phyloP scores from a whole-genome alignment of 2,113 vertebrate genomes.

The Todiramphus saurophagus region DNA sequence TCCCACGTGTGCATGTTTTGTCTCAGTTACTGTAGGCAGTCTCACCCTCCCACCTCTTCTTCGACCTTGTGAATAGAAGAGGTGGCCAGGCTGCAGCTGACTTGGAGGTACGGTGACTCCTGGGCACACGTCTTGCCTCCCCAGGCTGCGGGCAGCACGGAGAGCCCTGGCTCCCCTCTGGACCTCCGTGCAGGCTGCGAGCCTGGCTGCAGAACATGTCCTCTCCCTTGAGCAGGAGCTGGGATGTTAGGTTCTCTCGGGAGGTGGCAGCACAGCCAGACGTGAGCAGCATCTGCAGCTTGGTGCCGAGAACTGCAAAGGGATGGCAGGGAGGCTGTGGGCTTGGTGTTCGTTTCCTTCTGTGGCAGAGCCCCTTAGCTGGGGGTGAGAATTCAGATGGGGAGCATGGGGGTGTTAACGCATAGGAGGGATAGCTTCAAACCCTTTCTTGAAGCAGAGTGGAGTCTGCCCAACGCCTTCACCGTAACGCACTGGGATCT shows the following conservation, averaged over 20 bases:
- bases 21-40: background rate
- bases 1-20: fast-evolving
- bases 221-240: background rate
- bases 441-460: background rate
- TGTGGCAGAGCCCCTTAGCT: background rate
- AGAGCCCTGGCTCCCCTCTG: background rate
- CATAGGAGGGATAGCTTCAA: background rate
- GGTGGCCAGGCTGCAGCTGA: background rate
- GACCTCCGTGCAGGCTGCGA: fast-evolving
- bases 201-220: background rate
- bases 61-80: background rate
- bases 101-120: background rate
- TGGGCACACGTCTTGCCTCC: background rate
- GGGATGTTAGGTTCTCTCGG: background rate
- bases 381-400: background rate
- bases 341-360: background rate
- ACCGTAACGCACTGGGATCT: too few relatives aligned
- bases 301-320: background rate
- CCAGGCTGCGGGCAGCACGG: background rate
- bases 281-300: background rate
- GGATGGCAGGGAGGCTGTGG: background rate
- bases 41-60: background rate
- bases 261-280: conserved; percentile 50
- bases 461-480: background rate
- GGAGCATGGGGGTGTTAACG: background rate